Conservation (phyloP, 1,140 invertebrate genomes). For the Ostrea denselamellosa region DNA sequence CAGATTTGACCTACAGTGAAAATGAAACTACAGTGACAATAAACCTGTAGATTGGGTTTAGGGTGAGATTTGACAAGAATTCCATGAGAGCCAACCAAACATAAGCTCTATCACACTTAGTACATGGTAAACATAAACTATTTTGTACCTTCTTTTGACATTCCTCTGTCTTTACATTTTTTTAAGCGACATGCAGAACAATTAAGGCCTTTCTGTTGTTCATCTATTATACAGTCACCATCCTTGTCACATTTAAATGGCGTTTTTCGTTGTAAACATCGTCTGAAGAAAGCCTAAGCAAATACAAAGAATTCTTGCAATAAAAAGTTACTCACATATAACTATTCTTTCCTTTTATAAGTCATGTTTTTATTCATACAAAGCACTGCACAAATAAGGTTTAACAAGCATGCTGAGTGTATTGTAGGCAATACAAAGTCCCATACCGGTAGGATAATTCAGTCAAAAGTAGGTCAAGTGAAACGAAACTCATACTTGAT, state of each 20-base stretch:
- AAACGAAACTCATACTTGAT: too few relatives aligned
- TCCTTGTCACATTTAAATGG: slow-evolving; percentile 67
- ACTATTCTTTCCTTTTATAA: too few relatives aligned
- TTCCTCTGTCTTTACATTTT: slow-evolving; percentile 72
- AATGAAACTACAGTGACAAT: too few relatives aligned
- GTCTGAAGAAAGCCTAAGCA: slow-evolving; percentile 72
- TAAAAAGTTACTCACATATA: too few relatives aligned
- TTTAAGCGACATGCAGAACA: slow-evolving; percentile 73
- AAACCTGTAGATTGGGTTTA: too few relatives aligned
- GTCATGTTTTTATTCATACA: too few relatives aligned
- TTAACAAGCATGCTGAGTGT: too few relatives aligned
- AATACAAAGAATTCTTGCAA: slow-evolving; percentile 1
- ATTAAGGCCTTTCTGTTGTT: slow-evolving; percentile 62
- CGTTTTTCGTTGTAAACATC: slow-evolving; percentile 68
- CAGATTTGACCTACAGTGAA: too few relatives aligned
- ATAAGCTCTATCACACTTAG: not conserved
- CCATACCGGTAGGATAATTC: too few relatives aligned
- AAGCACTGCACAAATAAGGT: too few relatives aligned
- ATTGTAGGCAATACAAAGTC: too few relatives aligned
- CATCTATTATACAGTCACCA: slow-evolving; percentile 67
- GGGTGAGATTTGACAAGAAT: not conserved
- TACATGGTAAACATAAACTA: not conserved
- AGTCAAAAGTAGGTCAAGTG: too few relatives aligned
- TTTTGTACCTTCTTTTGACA: slow-evolving; percentile 72
- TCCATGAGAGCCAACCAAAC: not conserved